A percentile compares a stretch with the other conserved stretches of the same genome.
Conservation (phyloP, 1,140 invertebrate species). For the Dolichoris vasculosae region DNA sequence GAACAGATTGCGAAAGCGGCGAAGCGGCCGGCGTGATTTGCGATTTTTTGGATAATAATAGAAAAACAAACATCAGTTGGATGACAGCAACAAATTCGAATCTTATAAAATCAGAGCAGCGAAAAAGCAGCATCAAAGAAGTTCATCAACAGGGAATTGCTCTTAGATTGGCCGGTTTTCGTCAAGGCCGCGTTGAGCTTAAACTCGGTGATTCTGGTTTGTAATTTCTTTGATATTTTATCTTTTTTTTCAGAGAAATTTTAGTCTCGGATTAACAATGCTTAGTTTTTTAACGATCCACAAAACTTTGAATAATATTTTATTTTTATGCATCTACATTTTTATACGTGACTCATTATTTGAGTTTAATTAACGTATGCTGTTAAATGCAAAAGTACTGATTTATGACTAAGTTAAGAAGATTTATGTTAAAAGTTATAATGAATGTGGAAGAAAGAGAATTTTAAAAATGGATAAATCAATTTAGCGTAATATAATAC, state of each 20-base stretch:
- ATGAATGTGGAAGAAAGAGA: too few relatives aligned
- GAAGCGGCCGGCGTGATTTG: constrained; percentile 91
- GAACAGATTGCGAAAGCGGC: constrained; percentile 83
- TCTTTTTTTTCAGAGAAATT: not conserved
- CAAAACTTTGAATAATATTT: too few relatives aligned
- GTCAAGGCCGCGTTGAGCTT: constrained; percentile 89
- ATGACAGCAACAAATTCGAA: not conserved
- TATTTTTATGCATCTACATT: too few relatives aligned
- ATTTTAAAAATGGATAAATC: too few relatives aligned
- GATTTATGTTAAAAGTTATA: too few relatives aligned
- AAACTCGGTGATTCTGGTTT: constrained; percentile 70
- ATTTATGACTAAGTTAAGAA: too few relatives aligned
- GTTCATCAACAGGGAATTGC: constrained; percentile 64
- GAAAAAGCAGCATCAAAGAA: constrained; percentile 70
- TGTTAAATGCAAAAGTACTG: too few relatives aligned
- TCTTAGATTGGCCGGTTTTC: constrained; percentile 77
- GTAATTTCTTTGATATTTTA: not conserved
- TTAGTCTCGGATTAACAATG: not conserved
- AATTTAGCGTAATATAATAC: too few relatives aligned
- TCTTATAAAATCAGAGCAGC: not conserved
- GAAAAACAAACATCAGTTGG: not conserved
- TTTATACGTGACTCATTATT: too few relatives aligned
- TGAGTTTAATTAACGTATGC: too few relatives aligned
- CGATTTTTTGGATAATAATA: constrained; percentile 62
- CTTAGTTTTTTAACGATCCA: too few relatives aligned